Base-by-base conservation (phyloP, 2,888 invertebrate species). In the Morpho achilles region DNA sequence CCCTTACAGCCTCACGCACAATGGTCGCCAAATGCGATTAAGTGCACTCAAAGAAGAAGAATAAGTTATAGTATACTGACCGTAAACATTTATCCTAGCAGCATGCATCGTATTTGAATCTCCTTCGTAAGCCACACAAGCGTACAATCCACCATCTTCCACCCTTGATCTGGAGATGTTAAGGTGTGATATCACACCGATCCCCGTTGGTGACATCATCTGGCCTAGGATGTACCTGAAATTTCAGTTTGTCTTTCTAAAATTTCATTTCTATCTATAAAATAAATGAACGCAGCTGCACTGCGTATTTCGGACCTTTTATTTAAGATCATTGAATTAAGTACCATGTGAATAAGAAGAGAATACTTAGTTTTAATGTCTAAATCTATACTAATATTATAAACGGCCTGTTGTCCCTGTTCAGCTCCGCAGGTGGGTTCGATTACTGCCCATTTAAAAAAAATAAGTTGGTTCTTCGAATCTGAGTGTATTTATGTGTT, bases 101-200 rank as follows among this genome's bases (percentile, higher is more conserved):
- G 73, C 68, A 65, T 87, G 82, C 0, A 73, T 70, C 0, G 71
- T 70, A n/a, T 67, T 81, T 1, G 76, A 68, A 0, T 89, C 89
- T 6, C 87, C 86, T 62, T 87, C 87, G 2, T 82, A 70, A 0
- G 92, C 93, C 2, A 86, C 71, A 67, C 94, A 94, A 0, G 93
- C 89, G 71, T 93, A 94, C 16, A 92, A 71, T 0, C 93, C 94
- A 0, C 93, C 93, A 65, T 94, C 93, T 65, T 93, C 91, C 0
- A 92, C 90, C 61, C 91, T 80, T 0, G 88, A 80, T 7, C 90
- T 76, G 7, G 92, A 82, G 69, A 93, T 91, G 72, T 93, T 93
- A 32, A 93, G 80, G n/a, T 87, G 85, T 0, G 87, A 77, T 0
- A 87, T 75, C 23, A 89, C 89, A 0, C 86, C 86, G 0, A 79